Percentiles rank a stretch among this genome's conserved stretches.
Conservation (phyloP, 2,797 vertebrate species). For the Sardinella longiceps region DNA sequence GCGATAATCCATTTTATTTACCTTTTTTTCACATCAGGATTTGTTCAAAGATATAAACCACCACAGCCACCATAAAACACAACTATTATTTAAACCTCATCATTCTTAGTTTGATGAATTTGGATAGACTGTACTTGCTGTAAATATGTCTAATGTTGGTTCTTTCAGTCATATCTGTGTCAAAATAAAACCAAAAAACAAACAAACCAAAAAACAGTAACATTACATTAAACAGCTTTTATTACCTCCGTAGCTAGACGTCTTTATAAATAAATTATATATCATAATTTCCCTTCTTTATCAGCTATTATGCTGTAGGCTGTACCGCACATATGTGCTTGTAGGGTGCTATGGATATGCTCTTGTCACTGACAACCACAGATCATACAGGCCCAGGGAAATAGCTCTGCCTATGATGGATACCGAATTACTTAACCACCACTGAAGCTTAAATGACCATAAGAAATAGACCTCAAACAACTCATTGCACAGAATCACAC, state of each 20-base stretch:
- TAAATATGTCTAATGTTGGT: too few relatives aligned
- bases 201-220: too few relatives aligned
- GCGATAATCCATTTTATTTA: conserved; percentile 14
- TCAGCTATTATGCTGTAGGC: neutral
- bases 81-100: neutral
- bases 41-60: neutral
- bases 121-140: neutral
- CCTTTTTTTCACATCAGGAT: neutral
- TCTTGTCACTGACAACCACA: neutral
- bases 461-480: neutral
- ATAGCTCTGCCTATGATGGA: neutral
- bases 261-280: neutral
- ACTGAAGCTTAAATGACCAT: neutral
- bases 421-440: neutral
- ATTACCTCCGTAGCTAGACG: neutral
- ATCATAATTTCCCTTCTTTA: neutral
- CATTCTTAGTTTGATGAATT: neutral
- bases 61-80: neutral
- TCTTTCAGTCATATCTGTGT: too few relatives aligned
- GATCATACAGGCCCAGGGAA: neutral
- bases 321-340: too few relatives aligned
- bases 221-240: neutral
- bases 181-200: too few relatives aligned
- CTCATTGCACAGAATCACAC: neutral
- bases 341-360: neutral